phyloP scores from a whole-genome alignment of 2,113 vertebrate genomes.

The Camarhynchus parvulus region DNA sequence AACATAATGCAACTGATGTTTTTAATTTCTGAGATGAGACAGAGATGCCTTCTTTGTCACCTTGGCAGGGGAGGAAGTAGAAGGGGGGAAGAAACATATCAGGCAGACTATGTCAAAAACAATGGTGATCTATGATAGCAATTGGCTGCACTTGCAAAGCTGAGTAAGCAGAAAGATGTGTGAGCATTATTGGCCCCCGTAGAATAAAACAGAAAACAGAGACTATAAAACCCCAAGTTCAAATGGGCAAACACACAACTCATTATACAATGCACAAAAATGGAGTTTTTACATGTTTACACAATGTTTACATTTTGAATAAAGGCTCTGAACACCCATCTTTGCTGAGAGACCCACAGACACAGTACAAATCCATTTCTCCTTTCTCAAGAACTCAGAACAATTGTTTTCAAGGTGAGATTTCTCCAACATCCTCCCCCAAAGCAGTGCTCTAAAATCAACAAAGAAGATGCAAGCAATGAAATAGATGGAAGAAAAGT shows the following conservation, averaged over 20 bases:
- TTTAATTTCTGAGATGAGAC: background rate
- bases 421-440: background rate
- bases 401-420: background rate
- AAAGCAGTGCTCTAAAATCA: background rate
- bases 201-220: background rate
- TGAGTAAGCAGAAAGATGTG: slow-evolving; percentile 23
- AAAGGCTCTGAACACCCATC: background rate
- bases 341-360: background rate
- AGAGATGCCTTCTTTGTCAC: background rate
- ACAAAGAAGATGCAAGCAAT: background rate
- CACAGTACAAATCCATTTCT: background rate
- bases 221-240: background rate
- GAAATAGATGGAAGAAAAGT: background rate
- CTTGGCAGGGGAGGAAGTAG: background rate
- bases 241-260: background rate
- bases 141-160: slow-evolving; percentile 15
- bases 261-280: background rate
- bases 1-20: background rate
- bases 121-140: background rate
- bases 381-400: background rate
- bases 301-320: background rate
- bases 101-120: background rate
- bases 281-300: background rate
- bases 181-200: background rate
- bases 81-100: background rate